These are phyloP conservation scores for Lethenteron reissneri DNA, from an alignment of 2,113 vertebrate genomes.

Conservation along the genomic window DNA sequence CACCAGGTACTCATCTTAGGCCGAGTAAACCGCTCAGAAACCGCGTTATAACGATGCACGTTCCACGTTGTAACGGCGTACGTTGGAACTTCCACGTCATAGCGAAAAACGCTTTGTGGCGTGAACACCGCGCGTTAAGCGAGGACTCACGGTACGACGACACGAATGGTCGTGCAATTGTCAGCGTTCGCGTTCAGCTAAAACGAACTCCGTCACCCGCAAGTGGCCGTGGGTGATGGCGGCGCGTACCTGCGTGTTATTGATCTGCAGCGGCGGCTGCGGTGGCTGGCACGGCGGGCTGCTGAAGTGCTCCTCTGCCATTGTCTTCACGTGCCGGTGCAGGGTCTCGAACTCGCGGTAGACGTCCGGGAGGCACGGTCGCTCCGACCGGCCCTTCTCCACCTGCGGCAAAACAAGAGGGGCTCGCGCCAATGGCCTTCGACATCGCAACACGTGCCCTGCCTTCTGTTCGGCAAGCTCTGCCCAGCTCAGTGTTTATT, in stretches of 20 bases:
- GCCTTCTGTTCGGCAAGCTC: too few relatives aligned
- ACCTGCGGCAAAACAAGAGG: slow-evolving; percentile 25
- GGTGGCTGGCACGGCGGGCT: slow-evolving; percentile 18
- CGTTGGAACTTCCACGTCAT: neutral
- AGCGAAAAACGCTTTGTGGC: neutral
- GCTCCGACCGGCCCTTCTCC: slow-evolving; percentile 26
- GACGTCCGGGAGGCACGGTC: slow-evolving; percentile 47
- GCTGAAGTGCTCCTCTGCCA: slow-evolving; percentile 50
- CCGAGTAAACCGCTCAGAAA: too few relatives aligned
- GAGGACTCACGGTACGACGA: neutral
- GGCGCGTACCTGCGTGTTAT: slow-evolving; percentile 42
- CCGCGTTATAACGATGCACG: too few relatives aligned
- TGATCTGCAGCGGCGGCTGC: slow-evolving; percentile 38
- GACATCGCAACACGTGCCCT: too few relatives aligned
- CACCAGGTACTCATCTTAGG: too few relatives aligned
- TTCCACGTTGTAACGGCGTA: too few relatives aligned
- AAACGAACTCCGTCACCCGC: slow-evolving; percentile 27
- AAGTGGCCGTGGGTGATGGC: slow-evolving; percentile 20
- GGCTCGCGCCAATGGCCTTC: too few relatives aligned
- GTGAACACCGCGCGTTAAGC: neutral
- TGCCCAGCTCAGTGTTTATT: too few relatives aligned
- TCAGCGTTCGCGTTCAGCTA: too few relatives aligned
- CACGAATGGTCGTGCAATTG: too few relatives aligned
- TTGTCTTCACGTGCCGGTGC: slow-evolving; percentile 43
- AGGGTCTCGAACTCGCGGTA: slow-evolving; percentile 74